A percentile compares a stretch with the other conserved stretches of the same genome.
These are phyloP conservation scores for Euthynnus affinis DNA, from an alignment of 2,797 vertebrate genomes.

Conservation along the genomic window DNA sequence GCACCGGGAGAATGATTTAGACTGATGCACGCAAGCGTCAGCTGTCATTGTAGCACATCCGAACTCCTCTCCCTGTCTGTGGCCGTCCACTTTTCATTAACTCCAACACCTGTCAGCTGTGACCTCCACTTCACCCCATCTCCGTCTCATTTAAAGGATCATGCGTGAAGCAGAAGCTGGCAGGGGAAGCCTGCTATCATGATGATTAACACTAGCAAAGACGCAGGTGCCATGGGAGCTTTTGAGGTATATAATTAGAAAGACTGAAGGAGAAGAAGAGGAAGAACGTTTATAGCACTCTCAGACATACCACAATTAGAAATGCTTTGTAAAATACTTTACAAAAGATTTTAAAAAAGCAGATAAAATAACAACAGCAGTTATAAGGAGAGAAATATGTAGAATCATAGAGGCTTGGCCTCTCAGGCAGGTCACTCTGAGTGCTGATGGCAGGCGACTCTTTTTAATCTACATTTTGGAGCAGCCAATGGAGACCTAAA, in stretches of 20 bases:
- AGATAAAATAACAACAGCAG: background rate
- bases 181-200: constrained; percentile 14
- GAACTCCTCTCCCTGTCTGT: constrained; percentile 15
- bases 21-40: constrained; percentile 17
- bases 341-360: background rate
- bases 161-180: constrained; percentile 1
- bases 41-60: constrained; percentile 9
- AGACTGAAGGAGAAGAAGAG: background rate
- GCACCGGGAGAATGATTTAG: constrained; percentile 3
- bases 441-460: background rate
- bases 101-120: constrained; percentile 45
- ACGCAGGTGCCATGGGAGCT: constrained; percentile 17
- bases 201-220: constrained; percentile 26
- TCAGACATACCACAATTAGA: background rate
- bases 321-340: constrained; percentile 10
- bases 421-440: constrained; percentile 18
- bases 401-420: constrained; percentile 5
- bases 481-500: constrained; percentile 20
- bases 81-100: constrained; percentile 43
- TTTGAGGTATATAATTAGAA: constrained; percentile 33
- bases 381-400: background rate
- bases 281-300: background rate
- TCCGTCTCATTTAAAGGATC: constrained; percentile 25
- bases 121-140: constrained; percentile 35
- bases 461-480: constrained; percentile 48